Evolutionary conservation across 2,888 invertebrate genomes (phyloP), one percentile per base, ranked within the genome.

Genomic region (Polyommatus icarus): DNA sequence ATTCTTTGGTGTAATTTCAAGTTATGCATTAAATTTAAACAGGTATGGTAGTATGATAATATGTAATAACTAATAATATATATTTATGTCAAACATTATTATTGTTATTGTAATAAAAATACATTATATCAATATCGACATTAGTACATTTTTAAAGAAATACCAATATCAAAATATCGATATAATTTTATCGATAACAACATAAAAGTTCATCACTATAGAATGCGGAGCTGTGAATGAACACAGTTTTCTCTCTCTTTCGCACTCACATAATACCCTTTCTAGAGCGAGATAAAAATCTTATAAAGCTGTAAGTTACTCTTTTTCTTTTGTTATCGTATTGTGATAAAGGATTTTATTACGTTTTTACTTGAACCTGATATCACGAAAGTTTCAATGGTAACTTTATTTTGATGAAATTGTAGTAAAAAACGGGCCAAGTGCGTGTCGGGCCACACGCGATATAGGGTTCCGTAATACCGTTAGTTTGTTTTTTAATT

Each of bases 271-370:
- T 24, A 15, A 12, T 67, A 15, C 29, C 67, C 18, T 5, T 18
- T 32, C 5, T 32, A 32, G 18, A 67, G 67, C 67, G 29, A 32
- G 67, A 67, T 1, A 32, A 1, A 67, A 67, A 18, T 6, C 29
- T 67, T 67, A 67, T 67, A 67, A 29, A 67, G 67, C 67, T 29
- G 29, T 67, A 67, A 67, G 67, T 67, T 24, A 24, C 24, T 59
- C 20, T 67, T 67, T 29, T 29, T 67, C 1, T 67, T 67, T 67
- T 32, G 15, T 29, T 32, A 67, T 67, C 1, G 5, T 32, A 67
- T 67, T 6, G 5, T 67, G 29, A 32, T 67, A 67, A 67, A 32
- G 29, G 18, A 67, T 67, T 67, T 67, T 29, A 67, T 29, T 29
- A 29, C 32, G 15, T 67, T 67, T 67, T 5, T 67, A 1, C 12